A percentile compares a stretch with the other conserved stretches of the same genome.
Conservation (phyloP, 2,888 invertebrate species). For the Aphrophora alni region DNA sequence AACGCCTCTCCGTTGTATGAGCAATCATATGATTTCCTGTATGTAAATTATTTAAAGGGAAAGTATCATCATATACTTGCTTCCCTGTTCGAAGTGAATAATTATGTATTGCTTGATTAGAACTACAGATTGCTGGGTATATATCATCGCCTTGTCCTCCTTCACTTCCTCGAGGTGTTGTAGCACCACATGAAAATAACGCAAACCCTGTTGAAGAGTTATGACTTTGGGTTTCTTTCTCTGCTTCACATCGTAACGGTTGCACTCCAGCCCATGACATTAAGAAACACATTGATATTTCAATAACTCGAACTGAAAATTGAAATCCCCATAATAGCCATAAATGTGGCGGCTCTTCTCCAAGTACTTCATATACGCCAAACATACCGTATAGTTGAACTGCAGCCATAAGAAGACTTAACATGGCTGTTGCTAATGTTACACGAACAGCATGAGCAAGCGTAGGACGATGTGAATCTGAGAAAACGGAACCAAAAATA, state of each 20-base stretch:
- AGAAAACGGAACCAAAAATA: constrained; percentile 58
- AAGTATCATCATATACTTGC: constrained; percentile 75
- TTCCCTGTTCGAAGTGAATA: constrained; percentile 80
- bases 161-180: constrained; percentile 52
- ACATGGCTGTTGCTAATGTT: constrained; percentile 83
- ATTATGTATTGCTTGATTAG: constrained; percentile 84
- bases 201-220: constrained; percentile 69
- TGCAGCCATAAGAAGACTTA: constrained; percentile 82
- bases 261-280: constrained; percentile 85
- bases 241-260: constrained; percentile 67
- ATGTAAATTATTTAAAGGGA: constrained; percentile 62
- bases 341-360: constrained; percentile 59
- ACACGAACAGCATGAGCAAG: constrained; percentile 88
- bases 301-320: constrained; percentile 81
- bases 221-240: constrained; percentile 61
- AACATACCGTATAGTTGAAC: constrained; percentile 74
- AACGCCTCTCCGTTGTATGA: constrained; percentile 52
- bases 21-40: constrained; percentile 31
- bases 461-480: constrained; percentile 58
- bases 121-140: constrained; percentile 85
- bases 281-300: constrained; percentile 85
- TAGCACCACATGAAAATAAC: constrained; percentile 74
- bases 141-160: constrained; percentile 69
- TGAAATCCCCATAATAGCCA: constrained; percentile 96
- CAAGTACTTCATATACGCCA: constrained; percentile 55